Evolutionary conservation across 1,140 invertebrate genomes (phyloP).

Genomic region (Drosophila auraria): DNA sequence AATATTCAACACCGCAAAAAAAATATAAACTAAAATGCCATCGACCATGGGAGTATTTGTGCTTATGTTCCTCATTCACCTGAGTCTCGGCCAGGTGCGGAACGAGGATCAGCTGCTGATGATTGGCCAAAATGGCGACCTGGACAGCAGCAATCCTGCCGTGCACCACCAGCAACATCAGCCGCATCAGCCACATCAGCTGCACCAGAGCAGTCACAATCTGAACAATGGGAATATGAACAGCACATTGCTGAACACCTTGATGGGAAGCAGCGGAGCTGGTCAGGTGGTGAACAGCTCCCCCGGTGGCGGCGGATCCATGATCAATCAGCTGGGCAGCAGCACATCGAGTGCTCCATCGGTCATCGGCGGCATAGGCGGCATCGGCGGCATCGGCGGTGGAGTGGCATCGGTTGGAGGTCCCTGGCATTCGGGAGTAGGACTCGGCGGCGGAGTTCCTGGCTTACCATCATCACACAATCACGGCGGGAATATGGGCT

Average conservation of each 20-base stretch:
- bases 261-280: conserved; percentile 39
- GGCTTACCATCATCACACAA: conserved; percentile 17
- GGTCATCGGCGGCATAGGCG: conserved; percentile 12
- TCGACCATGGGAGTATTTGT: conserved; percentile 37
- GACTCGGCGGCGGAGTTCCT: conserved; percentile 16
- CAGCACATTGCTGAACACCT: conserved; percentile 62
- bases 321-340: conserved; percentile 66
- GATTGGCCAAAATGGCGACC: conserved; percentile 54
- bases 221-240: conserved; percentile 45
- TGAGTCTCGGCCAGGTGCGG: conserved; percentile 63
- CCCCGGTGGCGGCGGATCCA: conserved; percentile 40
- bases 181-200: conserved; percentile 40
- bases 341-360: conserved; percentile 59
- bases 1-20: not conserved
- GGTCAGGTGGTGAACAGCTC: conserved; percentile 25
- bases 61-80: conserved; percentile 49
- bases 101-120: conserved; percentile 62
- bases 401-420: conserved; percentile 18
- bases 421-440: conserved; percentile 37
- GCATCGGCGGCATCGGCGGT: conserved; percentile 11
- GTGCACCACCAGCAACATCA: conserved; percentile 53
- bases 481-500: conserved; percentile 19
- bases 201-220: conserved; percentile 43
- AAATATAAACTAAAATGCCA: conserved; percentile 40
- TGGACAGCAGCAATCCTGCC: conserved; percentile 40